These are phyloP conservation scores for Mesorhabditis spiculigera DNA, from an alignment of 2,888 invertebrate genomes.

Conservation along the genomic window DNA sequence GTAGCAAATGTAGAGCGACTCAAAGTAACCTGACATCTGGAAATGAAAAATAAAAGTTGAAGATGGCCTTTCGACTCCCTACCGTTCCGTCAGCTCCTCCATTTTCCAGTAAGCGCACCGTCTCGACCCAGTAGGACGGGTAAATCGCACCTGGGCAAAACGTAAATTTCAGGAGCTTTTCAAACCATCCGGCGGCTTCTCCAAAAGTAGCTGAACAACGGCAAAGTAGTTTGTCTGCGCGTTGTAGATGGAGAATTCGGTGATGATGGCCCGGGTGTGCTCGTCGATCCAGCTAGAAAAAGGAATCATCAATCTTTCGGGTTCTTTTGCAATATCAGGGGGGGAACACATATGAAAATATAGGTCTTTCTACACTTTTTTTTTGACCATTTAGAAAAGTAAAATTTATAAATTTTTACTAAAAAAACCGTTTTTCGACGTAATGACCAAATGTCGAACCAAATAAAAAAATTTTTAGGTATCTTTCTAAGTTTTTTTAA, in stretches of 20 bases:
- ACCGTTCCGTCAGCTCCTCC: conserved; percentile 24
- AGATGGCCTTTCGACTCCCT: neutral
- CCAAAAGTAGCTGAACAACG: conserved; percentile 37
- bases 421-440: no score
- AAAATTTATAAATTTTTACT: no score
- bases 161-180: neutral
- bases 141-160: conserved; percentile 15
- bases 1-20: conserved; percentile 29
- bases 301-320: neutral
- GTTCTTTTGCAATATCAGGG: no score
- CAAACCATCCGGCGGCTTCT: conserved; percentile 25
- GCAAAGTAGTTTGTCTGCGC: conserved; percentile 57
- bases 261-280: conserved; percentile 63
- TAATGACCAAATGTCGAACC: no score
- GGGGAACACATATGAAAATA: no score
- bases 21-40: conserved; percentile 3
- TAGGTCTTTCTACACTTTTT: no score
- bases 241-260: conserved; percentile 66
- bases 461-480: no score
- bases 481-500: no score
- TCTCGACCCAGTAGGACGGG: conserved; percentile 35
- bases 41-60: neutral
- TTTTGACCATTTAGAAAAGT: no score
- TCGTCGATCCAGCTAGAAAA: conserved; percentile 61
- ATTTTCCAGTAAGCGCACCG: conserved; percentile 38